Evolutionary conservation across 2,113 vertebrate genomes (phyloP).

Genomic region (Podiceps cristatus): DNA sequence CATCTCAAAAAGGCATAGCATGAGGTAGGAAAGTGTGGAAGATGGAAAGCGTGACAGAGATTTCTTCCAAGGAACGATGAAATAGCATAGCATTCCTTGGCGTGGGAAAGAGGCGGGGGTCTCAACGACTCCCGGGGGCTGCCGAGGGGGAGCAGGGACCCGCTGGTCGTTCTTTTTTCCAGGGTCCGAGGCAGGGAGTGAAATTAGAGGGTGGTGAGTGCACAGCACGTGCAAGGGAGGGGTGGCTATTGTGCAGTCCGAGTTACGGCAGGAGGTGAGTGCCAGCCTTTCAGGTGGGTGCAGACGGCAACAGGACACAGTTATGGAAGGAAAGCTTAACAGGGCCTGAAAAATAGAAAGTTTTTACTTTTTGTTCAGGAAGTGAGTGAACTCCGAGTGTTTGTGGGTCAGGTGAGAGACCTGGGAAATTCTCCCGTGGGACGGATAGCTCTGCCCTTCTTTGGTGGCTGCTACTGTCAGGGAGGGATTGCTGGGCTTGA

Average conservation of each 20-base stretch:
- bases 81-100: not conserved
- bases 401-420: not conserved
- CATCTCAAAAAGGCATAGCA: not conserved
- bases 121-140: not conserved
- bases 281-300: too few relatives aligned
- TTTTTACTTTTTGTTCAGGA: not conserved
- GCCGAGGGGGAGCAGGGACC: not conserved
- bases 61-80: not conserved
- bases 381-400: not conserved
- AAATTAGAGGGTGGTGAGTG: not conserved
- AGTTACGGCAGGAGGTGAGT: not conserved
- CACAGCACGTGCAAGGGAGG: fast-evolving
- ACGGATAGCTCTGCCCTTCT: not conserved
- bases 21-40: not conserved
- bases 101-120: not conserved
- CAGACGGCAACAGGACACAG: too few relatives aligned
- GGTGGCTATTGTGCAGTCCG: not conserved
- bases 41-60: not conserved
- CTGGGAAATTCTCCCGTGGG: not conserved
- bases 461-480: not conserved
- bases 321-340: not conserved
- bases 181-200: not conserved
- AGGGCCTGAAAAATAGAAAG: not conserved
- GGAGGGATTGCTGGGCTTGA: not conserved
- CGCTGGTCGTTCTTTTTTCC: fast-evolving